A percentile compares a stretch with the other conserved stretches of the same genome.
phyloP scores from a whole-genome alignment of 2,113 vertebrate species.

The Atrichornis clamosus region DNA sequence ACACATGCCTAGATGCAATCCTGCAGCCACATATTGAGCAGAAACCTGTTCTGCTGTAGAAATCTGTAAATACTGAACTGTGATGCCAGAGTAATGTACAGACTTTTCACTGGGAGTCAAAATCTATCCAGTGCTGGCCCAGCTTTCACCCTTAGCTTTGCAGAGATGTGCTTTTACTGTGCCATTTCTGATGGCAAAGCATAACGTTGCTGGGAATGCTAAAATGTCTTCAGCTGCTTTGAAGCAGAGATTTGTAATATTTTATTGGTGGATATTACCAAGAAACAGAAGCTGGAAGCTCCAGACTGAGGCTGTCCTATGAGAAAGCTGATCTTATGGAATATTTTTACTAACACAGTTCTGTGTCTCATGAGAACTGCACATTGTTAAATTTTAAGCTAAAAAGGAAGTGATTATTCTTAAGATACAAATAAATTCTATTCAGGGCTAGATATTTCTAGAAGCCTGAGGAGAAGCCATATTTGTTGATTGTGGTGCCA shows the following conservation, averaged over 20 bases:
- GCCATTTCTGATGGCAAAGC: not conserved
- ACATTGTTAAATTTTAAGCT: not conserved
- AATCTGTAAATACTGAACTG: not conserved
- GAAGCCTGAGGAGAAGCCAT: not conserved
- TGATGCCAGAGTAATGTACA: not conserved
- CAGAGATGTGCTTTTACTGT: not conserved
- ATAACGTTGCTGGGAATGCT: not conserved
- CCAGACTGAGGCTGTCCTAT: not conserved
- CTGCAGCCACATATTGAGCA: not conserved
- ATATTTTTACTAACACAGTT: not conserved
- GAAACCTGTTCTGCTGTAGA: not conserved
- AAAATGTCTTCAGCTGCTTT: not conserved
- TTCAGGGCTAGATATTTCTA: not conserved
- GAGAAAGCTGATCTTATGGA: not conserved
- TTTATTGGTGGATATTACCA: not conserved
- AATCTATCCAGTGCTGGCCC: not conserved
- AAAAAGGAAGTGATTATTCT: not conserved
- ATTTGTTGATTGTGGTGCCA: not conserved
- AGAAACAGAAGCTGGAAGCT: not conserved
- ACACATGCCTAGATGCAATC: not conserved
- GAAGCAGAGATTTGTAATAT: not conserved
- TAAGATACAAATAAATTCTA: not conserved
- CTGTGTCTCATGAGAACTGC: not conserved
- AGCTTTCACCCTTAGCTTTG: not conserved
- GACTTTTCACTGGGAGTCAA: not conserved